These are phyloP conservation scores for Eurois occulta DNA, from an alignment of 2,888 invertebrate genomes.

Conservation along the genomic window DNA sequence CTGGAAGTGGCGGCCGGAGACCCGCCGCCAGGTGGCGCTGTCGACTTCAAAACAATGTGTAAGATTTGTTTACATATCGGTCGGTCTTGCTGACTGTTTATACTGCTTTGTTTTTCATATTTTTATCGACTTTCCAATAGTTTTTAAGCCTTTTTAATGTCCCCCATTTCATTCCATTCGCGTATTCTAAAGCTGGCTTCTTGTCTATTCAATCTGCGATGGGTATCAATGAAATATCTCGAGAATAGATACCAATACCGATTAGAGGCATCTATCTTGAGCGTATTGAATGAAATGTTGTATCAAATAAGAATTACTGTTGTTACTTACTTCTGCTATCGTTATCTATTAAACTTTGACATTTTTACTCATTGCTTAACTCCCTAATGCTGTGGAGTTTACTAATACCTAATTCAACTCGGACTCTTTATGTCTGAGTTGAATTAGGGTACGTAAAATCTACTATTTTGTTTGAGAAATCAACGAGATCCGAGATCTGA, in stretches of 20 bases:
- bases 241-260: conserved; percentile 56
- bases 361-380: conserved; percentile 60
- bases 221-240: conserved; percentile 61
- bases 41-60: conserved; percentile 88
- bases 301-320: conserved; percentile 54
- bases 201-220: conserved; percentile 62
- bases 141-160: conserved; percentile 12
- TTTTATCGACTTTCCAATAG: conserved; percentile 28
- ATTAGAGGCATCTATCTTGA: conserved; percentile 53
- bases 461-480: conserved; percentile 3
- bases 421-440: too few relatives aligned
- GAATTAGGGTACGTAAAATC: too few relatives aligned
- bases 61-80: conserved; percentile 76
- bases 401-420: conserved; percentile 1
- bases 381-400: conserved; percentile 4
- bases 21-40: conserved; percentile 85
- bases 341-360: conserved; percentile 67
- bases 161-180: conserved; percentile 35
- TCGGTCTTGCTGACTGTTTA: conserved; percentile 63
- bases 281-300: conserved; percentile 59
- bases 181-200: conserved; percentile 24
- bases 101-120: conserved; percentile 56
- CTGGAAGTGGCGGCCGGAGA: conserved; percentile 84
- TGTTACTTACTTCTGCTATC: conserved; percentile 43
- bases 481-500: conserved; percentile 1